phyloP scores from a whole-genome alignment of 2,113 vertebrate genomes.

The Parotia lawesii region DNA sequence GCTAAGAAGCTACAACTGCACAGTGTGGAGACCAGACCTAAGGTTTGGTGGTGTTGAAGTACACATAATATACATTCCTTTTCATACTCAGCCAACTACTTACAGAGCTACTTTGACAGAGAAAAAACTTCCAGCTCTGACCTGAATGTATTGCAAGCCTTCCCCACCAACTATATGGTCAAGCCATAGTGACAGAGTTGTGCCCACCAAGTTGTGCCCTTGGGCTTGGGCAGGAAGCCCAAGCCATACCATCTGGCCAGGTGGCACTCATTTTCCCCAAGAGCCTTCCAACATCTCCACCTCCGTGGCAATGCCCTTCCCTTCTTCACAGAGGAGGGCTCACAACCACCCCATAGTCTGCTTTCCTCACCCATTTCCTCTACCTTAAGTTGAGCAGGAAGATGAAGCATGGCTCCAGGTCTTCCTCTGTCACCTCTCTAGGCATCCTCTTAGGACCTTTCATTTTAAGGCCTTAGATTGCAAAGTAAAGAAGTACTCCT shows the following conservation, averaged over 20 bases:
- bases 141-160: background rate
- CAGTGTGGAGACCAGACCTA: background rate
- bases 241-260: background rate
- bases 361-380: background rate
- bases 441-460: background rate
- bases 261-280: background rate
- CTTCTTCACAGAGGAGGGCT: background rate
- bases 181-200: background rate
- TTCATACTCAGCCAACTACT: background rate
- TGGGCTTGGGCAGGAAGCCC: background rate
- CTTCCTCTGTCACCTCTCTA: background rate
- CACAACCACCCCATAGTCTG: background rate
- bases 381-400: background rate
- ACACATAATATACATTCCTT: background rate
- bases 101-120: background rate
- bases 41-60: background rate
- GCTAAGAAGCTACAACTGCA: background rate
- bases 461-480: background rate
- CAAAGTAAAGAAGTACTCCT: background rate
- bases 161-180: background rate
- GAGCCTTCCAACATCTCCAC: background rate
- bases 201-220: background rate
- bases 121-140: background rate
- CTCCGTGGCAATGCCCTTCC: rapidly evolving
- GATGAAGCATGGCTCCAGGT: background rate